A percentile compares a stretch with the other conserved stretches of the same genome.
Conservation (phyloP, 2,113 vertebrate species). For the Orientallactaga bullata region DNA sequence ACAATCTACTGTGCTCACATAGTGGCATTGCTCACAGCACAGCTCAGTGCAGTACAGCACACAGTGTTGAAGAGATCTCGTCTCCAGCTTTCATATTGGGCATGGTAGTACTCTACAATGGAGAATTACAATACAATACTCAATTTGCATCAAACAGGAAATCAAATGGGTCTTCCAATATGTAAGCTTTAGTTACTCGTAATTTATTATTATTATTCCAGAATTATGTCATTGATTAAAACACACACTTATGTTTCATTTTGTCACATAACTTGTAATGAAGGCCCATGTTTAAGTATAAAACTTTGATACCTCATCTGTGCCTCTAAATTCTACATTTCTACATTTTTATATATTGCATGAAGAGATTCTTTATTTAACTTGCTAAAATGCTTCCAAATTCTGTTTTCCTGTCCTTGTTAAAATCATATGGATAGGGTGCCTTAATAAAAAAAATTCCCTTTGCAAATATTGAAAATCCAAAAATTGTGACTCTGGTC, state of each 20-base stretch:
- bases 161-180: neutral
- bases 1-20: neutral
- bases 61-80: neutral
- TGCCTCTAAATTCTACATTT: constrained; percentile 66
- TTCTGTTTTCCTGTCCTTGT: constrained; percentile 44
- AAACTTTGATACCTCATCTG: constrained; percentile 79
- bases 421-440: neutral
- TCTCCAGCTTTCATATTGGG: neutral
- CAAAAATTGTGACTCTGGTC: constrained; percentile 52
- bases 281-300: constrained; percentile 80
- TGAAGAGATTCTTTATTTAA: neutral
- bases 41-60: no score
- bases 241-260: constrained; percentile 83
- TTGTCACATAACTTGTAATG: constrained; percentile 84
- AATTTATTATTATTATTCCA: constrained; percentile 84
- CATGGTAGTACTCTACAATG: neutral
- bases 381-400: neutral
- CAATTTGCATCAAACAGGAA: constrained; percentile 44
- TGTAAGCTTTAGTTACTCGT: constrained; percentile 73
- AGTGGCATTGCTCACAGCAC: neutral
- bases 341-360: neutral
- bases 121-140: neutral
- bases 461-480: constrained; percentile 65
- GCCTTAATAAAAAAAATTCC: constrained; percentile 37
- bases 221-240: constrained; percentile 79